Conservation (phyloP, 2,113 vertebrate species). For the Poeciliopsis prolifica region DNA sequence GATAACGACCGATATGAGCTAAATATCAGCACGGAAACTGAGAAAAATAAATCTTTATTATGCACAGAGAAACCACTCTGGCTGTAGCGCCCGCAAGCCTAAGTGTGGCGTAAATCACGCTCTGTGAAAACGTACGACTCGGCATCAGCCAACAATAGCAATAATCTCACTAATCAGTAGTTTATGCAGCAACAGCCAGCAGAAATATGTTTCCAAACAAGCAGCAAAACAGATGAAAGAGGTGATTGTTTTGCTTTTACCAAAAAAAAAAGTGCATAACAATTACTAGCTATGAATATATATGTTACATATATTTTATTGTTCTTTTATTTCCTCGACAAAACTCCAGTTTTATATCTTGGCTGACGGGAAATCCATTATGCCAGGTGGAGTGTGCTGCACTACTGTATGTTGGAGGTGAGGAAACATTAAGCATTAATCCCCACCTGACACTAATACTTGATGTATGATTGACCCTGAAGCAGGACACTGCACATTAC, state of each 20-base stretch:
- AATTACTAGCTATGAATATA: not conserved
- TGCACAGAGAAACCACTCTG: constrained; percentile 42
- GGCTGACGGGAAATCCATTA: constrained; percentile 24
- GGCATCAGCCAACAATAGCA: constrained; percentile 70
- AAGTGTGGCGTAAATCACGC: constrained; percentile 77
- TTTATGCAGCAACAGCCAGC: constrained; percentile 59
- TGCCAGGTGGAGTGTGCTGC: constrained; percentile 61
- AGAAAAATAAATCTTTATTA: constrained; percentile 74
- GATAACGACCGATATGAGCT: constrained; percentile 74
- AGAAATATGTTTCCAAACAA: constrained; percentile 32
- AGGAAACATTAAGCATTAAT: constrained; percentile 81
- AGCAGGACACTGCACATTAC: constrained; percentile 77
- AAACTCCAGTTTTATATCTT: not conserved
- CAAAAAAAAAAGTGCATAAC: not conserved
- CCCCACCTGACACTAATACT: constrained; percentile 87
- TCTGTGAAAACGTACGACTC: constrained; percentile 60
- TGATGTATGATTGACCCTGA: constrained; percentile 84
- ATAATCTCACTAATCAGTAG: constrained; percentile 68
- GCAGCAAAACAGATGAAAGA: constrained; percentile 33
- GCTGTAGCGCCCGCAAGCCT: constrained; percentile 42
- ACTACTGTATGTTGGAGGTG: constrained; percentile 61
- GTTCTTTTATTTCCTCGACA: not conserved
- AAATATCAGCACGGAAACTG: constrained; percentile 63
- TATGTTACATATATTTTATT: not conserved
- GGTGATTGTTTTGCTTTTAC: not conserved